Base-by-base conservation (phyloP, 2,888 invertebrate species). In the Apomyelois bistriatella region DNA sequence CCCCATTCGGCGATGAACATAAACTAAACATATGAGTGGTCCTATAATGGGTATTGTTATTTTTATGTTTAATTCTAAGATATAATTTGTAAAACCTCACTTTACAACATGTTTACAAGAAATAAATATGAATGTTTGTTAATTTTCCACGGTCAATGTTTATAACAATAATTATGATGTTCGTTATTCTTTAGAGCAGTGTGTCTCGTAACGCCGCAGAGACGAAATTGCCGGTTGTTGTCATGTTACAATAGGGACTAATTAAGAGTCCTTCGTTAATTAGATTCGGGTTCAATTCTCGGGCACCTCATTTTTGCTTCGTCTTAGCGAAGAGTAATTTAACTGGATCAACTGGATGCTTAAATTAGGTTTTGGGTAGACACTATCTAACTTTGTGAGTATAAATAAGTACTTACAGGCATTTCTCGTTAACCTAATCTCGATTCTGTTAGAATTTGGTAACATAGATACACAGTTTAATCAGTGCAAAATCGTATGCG, bases 161-260 rank as follows among this genome's bases (percentile, higher is more conserved):
- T 13, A 17, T 8, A 4, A 32, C 7, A 4, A 32, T 32, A 32
- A 7, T 10, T 5, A 40, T n/a, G n/a, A 10, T 40, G 53, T 56
- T 64, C 32, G 3, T 17, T 10, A 12, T 51, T 36, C 58, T 43
- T 9, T 0, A 0, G 0, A 15, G 8, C 82, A 3, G 81, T 85
- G 73, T 79, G 82, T 85, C 65, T 61, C 58, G 60, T 56, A 62
- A 64, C 57, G 66, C 72, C 74, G 79, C 65, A 68, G 70, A 64
- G 76, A 76, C 72, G 71, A 80, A 83, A 86, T 82, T 76, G 79
- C 76, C 68, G 79, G 82, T 74, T 81, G 81, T 77, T 85, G 87
- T 85, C 87, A 82, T 77, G 78, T 76, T 82, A 87, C 89, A 87
- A 89, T 86, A 77, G 83, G 74, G 82, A 85, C 86, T 88, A 88